These are phyloP conservation scores for Allolobophora icterica DNA, from an alignment of 2,888 invertebrate genomes.

Conservation along the genomic window DNA sequence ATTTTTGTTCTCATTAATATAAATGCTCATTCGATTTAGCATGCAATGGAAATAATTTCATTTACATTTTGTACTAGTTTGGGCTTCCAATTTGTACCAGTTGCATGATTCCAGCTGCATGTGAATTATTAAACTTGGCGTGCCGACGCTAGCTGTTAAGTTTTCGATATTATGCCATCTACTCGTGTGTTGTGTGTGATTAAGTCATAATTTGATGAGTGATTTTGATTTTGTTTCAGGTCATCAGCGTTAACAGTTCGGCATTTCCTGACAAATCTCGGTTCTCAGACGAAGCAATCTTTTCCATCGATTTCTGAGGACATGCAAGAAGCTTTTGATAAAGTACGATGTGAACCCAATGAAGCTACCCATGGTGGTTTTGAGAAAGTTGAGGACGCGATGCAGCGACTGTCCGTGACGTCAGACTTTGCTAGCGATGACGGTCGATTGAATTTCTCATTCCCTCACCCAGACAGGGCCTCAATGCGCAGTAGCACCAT, in stretches of 20 bases:
- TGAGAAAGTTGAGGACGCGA: not conserved
- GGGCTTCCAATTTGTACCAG: not conserved
- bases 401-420: not conserved
- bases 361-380: not conserved
- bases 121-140: not conserved
- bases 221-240: not conserved
- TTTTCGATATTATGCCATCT: not conserved
- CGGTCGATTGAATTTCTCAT: not conserved
- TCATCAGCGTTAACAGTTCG: not conserved
- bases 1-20: too few species aligned
- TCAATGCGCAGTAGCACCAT: not conserved
- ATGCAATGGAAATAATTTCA: conserved; percentile 8
- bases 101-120: not conserved
- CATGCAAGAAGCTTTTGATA: not conserved
- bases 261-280: not conserved
- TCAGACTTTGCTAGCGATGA: conserved; percentile 8
- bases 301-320: not conserved
- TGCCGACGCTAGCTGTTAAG: not conserved
- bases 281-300: not conserved
- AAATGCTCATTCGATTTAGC: not conserved
- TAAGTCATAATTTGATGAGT: not conserved
- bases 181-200: not conserved
- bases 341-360: not conserved
- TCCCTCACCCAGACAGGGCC: not conserved
- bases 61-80: not conserved